Conservation (phyloP, 2,797 vertebrate species). For the Arrhamphus sclerolepis region DNA sequence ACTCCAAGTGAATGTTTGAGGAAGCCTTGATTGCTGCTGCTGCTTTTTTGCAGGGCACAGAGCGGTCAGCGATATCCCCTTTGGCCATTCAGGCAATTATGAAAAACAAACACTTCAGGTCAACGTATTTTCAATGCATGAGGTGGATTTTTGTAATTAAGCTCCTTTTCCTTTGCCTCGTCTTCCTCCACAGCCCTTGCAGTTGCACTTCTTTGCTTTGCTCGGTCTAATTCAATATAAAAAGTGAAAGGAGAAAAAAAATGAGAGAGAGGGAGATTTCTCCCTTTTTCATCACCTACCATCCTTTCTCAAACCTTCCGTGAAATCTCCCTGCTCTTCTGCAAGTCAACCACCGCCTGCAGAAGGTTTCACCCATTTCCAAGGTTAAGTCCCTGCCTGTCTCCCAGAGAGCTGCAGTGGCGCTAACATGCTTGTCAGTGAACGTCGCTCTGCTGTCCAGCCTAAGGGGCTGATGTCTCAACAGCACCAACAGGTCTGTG, state of each 20-base stretch:
- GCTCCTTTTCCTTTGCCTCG: constrained; percentile 1
- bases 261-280: constrained; percentile 17
- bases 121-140: constrained; percentile 46
- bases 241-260: constrained; percentile 16
- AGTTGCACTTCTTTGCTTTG: constrained; percentile 28
- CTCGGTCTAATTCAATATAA: constrained; percentile 23
- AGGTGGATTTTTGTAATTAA: constrained; percentile 43
- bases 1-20: constrained; percentile 44
- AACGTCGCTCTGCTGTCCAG: constrained; percentile 33
- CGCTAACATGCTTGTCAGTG: constrained; percentile 65
- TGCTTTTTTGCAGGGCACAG: constrained; percentile 44
- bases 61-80: constrained; percentile 25
- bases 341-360: constrained; percentile 13
- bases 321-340: constrained; percentile 38
- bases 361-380: constrained; percentile 45
- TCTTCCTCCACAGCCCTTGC: constrained; percentile 12
- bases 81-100: constrained; percentile 39
- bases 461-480: constrained; percentile 50
- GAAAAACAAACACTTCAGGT: constrained; percentile 49
- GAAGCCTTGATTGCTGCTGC: constrained; percentile 29
- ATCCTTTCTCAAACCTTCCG: constrained; percentile 40
- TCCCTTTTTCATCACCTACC: constrained; percentile 35
- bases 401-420: constrained; percentile 39
- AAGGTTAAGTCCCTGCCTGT: constrained; percentile 55
- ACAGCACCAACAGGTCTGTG: constrained; percentile 52